A percentile compares a stretch with the other conserved stretches of the same genome.
Conservation (phyloP, 2,888 invertebrate genomes). For the Eugnorisma glareosa region DNA sequence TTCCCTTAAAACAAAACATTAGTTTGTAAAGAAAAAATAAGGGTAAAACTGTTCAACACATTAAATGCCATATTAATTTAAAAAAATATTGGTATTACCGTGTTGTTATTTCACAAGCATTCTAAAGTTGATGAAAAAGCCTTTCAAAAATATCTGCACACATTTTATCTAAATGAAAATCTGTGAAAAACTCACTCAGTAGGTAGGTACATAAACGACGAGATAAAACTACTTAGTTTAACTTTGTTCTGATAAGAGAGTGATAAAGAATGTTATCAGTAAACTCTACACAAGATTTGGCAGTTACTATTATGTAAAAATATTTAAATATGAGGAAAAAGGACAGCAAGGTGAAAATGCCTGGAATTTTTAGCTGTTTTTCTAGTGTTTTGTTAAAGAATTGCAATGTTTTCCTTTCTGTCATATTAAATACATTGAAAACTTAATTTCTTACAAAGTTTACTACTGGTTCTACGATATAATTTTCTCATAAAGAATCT, state of each 20-base stretch:
- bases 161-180: conserved; percentile 29
- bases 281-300: conserved; percentile 37
- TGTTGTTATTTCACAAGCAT: neutral
- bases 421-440: neutral
- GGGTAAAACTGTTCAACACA: neutral
- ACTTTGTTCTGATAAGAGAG: conserved; percentile 55
- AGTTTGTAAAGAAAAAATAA: no score
- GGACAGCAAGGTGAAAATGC: neutral
- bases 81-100: neutral
- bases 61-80: neutral
- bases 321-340: conserved; percentile 4
- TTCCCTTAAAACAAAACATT: neutral
- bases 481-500: neutral
- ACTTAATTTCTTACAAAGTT: neutral
- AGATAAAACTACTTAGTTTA: conserved; percentile 61
- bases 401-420: neutral
- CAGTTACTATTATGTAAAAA: conserved; percentile 32
- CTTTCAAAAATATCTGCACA: conserved; percentile 6
- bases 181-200: conserved; percentile 33
- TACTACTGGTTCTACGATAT: neutral
- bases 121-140: neutral
- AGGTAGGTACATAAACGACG: conserved; percentile 29
- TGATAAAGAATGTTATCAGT: conserved; percentile 60
- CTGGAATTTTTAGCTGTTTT: neutral
- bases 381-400: neutral